Percentiles rank a stretch among this genome's conserved stretches.
Conservation (phyloP, 2,797 vertebrate genomes). For the Valencia hispanica region DNA sequence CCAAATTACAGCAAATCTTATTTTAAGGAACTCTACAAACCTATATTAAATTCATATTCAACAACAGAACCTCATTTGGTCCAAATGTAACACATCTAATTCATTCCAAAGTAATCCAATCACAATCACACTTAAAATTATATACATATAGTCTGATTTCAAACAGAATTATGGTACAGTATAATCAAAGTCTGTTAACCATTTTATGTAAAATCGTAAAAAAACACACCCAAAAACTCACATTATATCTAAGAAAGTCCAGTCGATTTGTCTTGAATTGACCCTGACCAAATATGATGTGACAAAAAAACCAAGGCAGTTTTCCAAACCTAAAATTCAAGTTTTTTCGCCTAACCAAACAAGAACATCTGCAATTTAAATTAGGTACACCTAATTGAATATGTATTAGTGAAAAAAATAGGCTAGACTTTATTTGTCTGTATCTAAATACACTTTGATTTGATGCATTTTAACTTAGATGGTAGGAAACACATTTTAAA, state of each 20-base stretch:
- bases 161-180: neutral
- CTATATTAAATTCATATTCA: neutral
- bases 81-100: neutral
- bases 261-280: neutral
- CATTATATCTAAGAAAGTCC: neutral
- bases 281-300: neutral
- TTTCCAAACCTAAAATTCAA: neutral
- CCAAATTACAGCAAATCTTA: neutral
- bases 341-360: neutral
- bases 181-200: neutral
- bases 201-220: neutral
- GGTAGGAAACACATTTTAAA: neutral
- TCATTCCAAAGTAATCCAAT: neutral
- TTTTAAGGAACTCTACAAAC: neutral
- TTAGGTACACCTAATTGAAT: neutral
- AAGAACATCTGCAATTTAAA: neutral
- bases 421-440: neutral
- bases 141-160: neutral
- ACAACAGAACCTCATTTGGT: neutral
- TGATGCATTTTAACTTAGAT: neutral
- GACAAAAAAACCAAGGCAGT: neutral
- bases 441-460: neutral
- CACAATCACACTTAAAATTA: neutral
- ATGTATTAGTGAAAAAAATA: neutral
- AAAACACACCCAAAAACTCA: no score